Evolutionary conservation across 2,113 vertebrate species (phyloP).

Genomic region (Tupaia tana): DNA sequence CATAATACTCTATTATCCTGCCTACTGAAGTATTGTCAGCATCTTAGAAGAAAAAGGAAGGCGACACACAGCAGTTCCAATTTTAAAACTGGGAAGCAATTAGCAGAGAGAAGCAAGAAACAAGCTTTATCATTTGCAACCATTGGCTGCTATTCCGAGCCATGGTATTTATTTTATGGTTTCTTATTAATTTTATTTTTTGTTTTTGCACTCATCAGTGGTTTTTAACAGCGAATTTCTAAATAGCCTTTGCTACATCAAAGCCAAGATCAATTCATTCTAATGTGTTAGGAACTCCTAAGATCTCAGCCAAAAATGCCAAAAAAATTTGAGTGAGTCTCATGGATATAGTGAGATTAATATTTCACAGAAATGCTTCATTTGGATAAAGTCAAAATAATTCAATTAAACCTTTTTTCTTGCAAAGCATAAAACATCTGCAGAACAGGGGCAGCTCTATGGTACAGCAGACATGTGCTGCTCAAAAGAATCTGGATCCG

Average conservation of each 20-base stretch:
- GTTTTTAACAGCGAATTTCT: constrained; percentile 42
- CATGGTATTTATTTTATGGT: neutral
- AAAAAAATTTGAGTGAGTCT: constrained; percentile 9
- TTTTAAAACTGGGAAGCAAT: constrained; percentile 32
- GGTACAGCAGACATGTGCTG: too few species aligned
- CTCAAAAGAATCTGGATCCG: too few species aligned
- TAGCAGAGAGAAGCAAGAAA: constrained; percentile 3
- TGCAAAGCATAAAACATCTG: constrained; percentile 22
- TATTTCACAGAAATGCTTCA: neutral
- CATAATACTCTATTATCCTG: neutral
- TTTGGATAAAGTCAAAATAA: constrained; percentile 8
- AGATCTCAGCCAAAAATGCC: neutral
- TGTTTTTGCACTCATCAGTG: neutral
- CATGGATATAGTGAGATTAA: neutral
- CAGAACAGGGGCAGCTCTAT: neutral
- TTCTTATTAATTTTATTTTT: constrained; percentile 2
- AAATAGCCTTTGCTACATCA: neutral
- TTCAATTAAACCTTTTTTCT: neutral
- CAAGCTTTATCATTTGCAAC: neutral
- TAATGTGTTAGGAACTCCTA: constrained; percentile 7
- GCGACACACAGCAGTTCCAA: constrained; percentile 7
- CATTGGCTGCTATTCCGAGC: neutral
- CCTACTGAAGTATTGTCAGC: neutral
- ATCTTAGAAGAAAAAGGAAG: constrained; percentile 12
- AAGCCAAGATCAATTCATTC: constrained; percentile 18